Conservation (phyloP, 2,113 vertebrate genomes). For the Trogon surrucura region DNA sequence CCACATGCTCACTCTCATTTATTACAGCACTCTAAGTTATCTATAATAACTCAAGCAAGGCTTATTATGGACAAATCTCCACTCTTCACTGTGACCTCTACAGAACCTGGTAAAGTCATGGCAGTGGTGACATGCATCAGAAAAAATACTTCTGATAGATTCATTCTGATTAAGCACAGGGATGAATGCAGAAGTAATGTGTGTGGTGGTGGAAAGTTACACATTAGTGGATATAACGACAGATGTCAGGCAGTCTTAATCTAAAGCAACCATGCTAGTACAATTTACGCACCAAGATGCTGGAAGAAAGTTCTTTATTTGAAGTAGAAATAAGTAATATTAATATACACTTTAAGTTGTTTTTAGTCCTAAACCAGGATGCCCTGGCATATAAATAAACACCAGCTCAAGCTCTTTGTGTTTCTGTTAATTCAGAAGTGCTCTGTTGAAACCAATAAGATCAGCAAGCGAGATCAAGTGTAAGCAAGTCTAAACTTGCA, state of each 20-base stretch:
- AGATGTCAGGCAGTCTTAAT: neutral
- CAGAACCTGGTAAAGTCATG: neutral
- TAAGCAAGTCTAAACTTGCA: neutral
- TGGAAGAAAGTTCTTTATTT: neutral
- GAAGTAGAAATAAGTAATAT: neutral
- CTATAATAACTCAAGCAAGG: conserved; percentile 13
- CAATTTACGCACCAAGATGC: neutral
- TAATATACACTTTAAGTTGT: neutral
- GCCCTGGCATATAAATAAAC: neutral
- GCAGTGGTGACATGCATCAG: neutral
- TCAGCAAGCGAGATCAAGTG: neutral
- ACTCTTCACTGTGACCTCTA: neutral
- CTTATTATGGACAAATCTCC: neutral
- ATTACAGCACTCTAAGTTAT: neutral
- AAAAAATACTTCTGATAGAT: neutral
- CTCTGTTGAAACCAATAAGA: neutral
- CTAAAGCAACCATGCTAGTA: neutral
- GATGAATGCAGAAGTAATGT: neutral
- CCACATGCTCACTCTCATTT: neutral
- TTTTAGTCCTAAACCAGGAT: neutral
- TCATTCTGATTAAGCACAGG: neutral
- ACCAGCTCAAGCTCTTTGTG: neutral
- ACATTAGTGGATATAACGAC: neutral
- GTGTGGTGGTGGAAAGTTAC: neutral
- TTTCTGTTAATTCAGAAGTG: neutral